Evolutionary conservation across 2,888 invertebrate species (phyloP), one percentile per base, ranked within the genome.

Genomic region (Tethea ocularis): DNA sequence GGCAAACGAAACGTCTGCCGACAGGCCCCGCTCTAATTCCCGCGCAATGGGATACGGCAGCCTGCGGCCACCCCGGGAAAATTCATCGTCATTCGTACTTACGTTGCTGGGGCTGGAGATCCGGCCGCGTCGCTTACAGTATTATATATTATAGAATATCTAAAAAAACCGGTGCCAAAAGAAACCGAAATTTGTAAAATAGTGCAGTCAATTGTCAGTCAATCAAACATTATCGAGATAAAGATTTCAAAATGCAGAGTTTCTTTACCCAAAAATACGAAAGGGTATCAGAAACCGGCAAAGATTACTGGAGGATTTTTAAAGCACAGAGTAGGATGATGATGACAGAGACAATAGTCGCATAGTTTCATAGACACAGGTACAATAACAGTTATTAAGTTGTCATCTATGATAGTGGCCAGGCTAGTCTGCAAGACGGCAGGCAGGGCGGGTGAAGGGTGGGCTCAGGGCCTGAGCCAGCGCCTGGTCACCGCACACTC

Each of bases 1-100:
- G 57, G 58, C 56, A 62, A 57, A 59, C 62, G 63, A 62, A 53
- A 38, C 46, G 46, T 46, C 46, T n/a, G 46, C 46, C 46, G 46
- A 46, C 46, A 46, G 46, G 46, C 46, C 46, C 26, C 68, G 72
- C 74, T 71, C 72, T 63, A 72, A 72, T 73, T 72, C 72, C 71
- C 72, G 67, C 67, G 66, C 74, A 69, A 59, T 69, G 61, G 57
- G 65, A 63, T 63, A 20, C 26, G 8, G 26, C 17, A 29, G 68
- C 66, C 57, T 61, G 68, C 61, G 62, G 59, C 58, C 63, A 41
- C 61, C 71, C 69, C 74, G 72, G 64, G 64, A 72, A 72, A 72
- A 69, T 67, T 67, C 66, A 59, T 59, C 58, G 60, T 61, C 61
- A 60, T 59, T 66, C 68, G 62, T 61, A 58, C 64, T 36, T 57